These are phyloP conservation scores for Adoxophyes honmai DNA, from an alignment of 1,140 invertebrate genomes.

Conservation along the genomic window DNA sequence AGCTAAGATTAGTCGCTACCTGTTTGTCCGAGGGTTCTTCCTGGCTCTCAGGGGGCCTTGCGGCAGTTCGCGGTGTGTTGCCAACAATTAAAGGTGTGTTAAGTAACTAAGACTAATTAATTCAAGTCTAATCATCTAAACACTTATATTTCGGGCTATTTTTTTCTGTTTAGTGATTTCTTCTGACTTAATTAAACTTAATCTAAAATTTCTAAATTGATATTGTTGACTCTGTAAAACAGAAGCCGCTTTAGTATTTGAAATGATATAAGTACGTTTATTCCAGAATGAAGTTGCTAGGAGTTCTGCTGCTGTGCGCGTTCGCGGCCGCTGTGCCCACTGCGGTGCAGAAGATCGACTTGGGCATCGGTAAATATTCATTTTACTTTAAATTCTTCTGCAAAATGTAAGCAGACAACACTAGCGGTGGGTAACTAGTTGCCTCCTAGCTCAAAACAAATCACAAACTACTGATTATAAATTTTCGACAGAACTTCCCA, in stretches of 20 bases:
- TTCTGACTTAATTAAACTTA: too few relatives aligned
- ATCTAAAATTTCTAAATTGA: too few relatives aligned
- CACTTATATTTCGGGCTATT: too few relatives aligned
- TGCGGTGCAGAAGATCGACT: not conserved
- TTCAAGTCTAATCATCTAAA: too few relatives aligned
- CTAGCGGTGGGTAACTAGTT: too few relatives aligned
- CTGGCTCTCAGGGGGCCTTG: not conserved
- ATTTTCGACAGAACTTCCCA: too few relatives aligned
- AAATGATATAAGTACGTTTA: not conserved
- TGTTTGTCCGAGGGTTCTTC: constrained; percentile 2
- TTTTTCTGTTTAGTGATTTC: too few relatives aligned
- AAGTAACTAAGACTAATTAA: not conserved
- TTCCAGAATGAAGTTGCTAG: constrained; percentile 31
- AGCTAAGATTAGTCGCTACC: not conserved
- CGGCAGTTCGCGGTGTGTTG: not conserved
- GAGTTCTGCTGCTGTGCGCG: constrained; percentile 24
- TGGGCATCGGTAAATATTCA: not conserved
- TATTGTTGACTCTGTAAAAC: too few relatives aligned
- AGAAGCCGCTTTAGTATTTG: not conserved
- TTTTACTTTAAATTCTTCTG: not conserved
- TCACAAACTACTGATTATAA: too few relatives aligned
- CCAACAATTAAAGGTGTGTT: not conserved
- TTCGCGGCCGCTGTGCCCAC: constrained; percentile 23
- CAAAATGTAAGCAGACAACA: too few relatives aligned
- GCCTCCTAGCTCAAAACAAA: too few relatives aligned